Base-by-base conservation (phyloP, 2,888 invertebrate species). In the Metellina segmentata region DNA sequence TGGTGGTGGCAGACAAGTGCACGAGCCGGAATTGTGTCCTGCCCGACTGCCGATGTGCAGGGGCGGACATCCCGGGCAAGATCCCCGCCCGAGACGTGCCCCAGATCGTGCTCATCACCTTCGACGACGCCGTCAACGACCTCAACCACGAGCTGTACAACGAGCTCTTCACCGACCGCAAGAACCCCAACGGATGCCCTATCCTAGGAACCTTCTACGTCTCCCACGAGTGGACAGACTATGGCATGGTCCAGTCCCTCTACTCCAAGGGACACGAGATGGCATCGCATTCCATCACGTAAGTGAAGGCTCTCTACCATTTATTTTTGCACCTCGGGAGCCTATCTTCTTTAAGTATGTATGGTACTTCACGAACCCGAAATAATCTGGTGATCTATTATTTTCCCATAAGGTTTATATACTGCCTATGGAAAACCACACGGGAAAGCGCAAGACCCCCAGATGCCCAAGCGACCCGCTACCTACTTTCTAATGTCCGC, bases 171-270 rank as follows among this genome's bases (percentile, higher is more conserved):
- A 92, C 93, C 71, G 93, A 92, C 53, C 85, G 94, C 6, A 92
- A 93, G 20, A 96, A 96, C 94, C 96, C 96, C 7, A 96, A 96
- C 91, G 95, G 95, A 0, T 96, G 96, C 93, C 95, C 95, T 1
- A 94, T 95, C 61, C 93, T 94, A 5, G 98, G 98, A 91, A 99
- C 99, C 53, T 98, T 99, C 96, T 99, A 99, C 96, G 98, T 99
- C 93, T 99, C 98, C 77, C 99, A 99, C 95, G 98, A 99, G 95
- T 99, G 99, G 98, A 99, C 99, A 89, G 98, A 99, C 96, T 99
- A 99, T 96, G 97, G 98, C 95, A 98, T 98, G 96, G 99, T 99
- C 92, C 98, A 99, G 96, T 98, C 98, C 95, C 96, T 99, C 93
- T 98, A 98, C 95, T 96, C 98, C 93, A 96, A 97, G 94, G 99